Conservation (phyloP, 2,797 vertebrate species). For the Melanotaenia maccullochi region DNA sequence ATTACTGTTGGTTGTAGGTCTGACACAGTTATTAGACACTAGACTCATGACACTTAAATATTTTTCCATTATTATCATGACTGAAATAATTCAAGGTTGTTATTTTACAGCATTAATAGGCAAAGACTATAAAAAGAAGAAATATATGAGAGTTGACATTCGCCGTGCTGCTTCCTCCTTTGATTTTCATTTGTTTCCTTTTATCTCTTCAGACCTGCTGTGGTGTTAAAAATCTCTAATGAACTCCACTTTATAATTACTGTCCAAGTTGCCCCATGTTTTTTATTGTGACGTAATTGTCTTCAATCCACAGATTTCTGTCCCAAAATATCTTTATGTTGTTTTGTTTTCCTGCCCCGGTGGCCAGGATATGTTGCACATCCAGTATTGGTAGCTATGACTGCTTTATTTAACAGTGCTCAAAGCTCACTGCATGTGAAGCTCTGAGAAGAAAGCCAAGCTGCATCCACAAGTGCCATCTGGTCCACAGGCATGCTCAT, state of each 20-base stretch:
- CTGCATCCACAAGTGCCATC: conserved; percentile 59
- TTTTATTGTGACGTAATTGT: conserved; percentile 44
- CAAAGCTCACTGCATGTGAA: conserved; percentile 31
- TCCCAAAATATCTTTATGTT: conserved; percentile 29
- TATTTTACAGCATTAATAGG: not conserved
- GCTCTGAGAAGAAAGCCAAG: conserved; percentile 52
- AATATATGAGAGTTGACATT: not conserved
- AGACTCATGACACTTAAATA: not conserved
- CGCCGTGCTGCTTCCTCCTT: conserved; percentile 31
- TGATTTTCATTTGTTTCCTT: conserved; percentile 35
- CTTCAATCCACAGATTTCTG: conserved; percentile 40
- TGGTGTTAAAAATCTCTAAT: conserved; percentile 25
- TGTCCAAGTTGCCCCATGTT: conserved; percentile 49
- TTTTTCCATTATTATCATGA: not conserved
- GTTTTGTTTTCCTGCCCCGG: conserved; percentile 6
- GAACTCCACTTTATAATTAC: conserved; percentile 49
- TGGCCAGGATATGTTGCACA: conserved; percentile 29
- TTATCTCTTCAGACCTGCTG: conserved; percentile 35
- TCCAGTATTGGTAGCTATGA: conserved; percentile 50
- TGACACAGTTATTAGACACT: conserved; percentile 18
- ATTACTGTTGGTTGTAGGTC: conserved; percentile 22
- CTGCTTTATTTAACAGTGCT: conserved; percentile 56
- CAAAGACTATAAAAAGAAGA: not conserved
- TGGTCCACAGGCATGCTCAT: conserved; percentile 40
- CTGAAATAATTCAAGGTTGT: conserved; percentile 1